Conservation (phyloP, 2,888 invertebrate species). For the Orthosia cruda region DNA sequence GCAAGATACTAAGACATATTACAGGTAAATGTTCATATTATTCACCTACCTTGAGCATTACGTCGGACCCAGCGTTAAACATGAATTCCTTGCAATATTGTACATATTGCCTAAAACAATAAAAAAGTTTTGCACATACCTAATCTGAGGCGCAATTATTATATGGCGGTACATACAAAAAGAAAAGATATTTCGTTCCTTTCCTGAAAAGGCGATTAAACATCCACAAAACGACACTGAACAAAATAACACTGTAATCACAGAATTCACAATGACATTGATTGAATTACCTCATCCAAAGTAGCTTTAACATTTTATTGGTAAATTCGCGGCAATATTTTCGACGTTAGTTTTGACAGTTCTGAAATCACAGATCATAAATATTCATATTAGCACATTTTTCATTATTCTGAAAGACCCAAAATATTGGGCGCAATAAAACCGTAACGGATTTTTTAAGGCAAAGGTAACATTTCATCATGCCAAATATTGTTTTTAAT, state of each 20-base stretch:
- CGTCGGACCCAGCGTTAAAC: no score
- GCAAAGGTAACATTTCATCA: not conserved
- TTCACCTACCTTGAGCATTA: no score
- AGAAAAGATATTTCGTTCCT: not conserved
- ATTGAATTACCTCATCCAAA: slow-evolving; percentile 22
- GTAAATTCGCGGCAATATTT: not conserved
- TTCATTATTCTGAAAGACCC: slow-evolving; percentile 20
- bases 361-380: slow-evolving; percentile 20
- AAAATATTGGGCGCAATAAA: not conserved
- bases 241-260: no score
- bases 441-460: not conserved
- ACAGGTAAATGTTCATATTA: no score
- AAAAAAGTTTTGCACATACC: no score
- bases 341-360: not conserved
- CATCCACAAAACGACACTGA: slow-evolving; percentile 5
- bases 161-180: no score
- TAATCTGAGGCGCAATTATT: no score
- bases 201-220: not conserved
- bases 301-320: not conserved
- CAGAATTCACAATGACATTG: slow-evolving; percentile 17
- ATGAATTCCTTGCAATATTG: no score
- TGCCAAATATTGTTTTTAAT: not conserved
- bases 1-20: no score
- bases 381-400: not conserved
- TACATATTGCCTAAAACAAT: no score